phyloP scores from a whole-genome alignment of 2,888 invertebrate genomes.

The Chironomus tentans region DNA sequence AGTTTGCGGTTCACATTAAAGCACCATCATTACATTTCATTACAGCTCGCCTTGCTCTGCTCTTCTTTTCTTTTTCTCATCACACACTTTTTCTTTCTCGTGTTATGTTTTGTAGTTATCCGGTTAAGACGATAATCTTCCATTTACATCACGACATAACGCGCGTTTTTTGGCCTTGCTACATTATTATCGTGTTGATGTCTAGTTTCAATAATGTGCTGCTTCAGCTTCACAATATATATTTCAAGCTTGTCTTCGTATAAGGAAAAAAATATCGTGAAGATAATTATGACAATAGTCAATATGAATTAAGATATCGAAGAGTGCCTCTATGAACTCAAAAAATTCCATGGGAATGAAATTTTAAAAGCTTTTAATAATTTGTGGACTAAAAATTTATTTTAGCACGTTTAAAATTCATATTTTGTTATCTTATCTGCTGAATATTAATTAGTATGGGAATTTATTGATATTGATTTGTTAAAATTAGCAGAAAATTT shows the following conservation, averaged over 20 bases:
- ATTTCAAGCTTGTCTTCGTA: neutral
- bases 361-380: too few relatives aligned
- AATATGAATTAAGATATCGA: too few relatives aligned
- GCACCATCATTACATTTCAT: neutral
- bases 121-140: neutral
- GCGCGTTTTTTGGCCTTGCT: neutral
- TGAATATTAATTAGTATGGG: too few relatives aligned
- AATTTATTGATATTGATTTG: too few relatives aligned
- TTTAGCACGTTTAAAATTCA: too few relatives aligned
- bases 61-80: neutral
- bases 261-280: neutral
- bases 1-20: slow-evolving; percentile 21
- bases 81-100: neutral
- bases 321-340: too few relatives aligned
- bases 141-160: neutral
- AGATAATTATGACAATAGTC: neutral
- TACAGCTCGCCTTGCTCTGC: neutral
- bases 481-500: too few relatives aligned
- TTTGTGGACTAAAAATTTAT: too few relatives aligned
- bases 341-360: too few relatives aligned
- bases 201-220: neutral
- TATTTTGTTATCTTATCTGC: too few relatives aligned
- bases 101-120: neutral
- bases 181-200: neutral
- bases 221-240: neutral